A percentile compares a stretch with the other conserved stretches of the same genome.
Evolutionary conservation across 2,888 invertebrate genomes (phyloP).

Genomic region (Zaprionus bogoriensis): DNA sequence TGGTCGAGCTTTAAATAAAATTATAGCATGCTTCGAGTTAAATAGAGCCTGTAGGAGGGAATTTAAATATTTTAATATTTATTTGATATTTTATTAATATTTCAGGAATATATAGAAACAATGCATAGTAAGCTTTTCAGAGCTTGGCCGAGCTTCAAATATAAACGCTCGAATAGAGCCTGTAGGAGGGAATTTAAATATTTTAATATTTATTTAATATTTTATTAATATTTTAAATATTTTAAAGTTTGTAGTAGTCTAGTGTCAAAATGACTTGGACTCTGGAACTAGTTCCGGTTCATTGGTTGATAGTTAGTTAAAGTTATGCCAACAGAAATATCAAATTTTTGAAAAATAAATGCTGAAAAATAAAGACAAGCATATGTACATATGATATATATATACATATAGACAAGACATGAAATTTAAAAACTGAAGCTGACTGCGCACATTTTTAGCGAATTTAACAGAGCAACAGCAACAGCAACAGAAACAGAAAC

Average conservation of each 20-base stretch:
- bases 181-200: too few relatives aligned
- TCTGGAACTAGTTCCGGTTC: not conserved
- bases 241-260: not conserved
- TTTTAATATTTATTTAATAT: too few relatives aligned
- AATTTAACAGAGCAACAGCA: conserved; percentile 76
- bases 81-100: too few relatives aligned
- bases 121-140: not conserved
- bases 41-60: too few relatives aligned
- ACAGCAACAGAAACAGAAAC: too few relatives aligned
- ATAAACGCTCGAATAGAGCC: too few relatives aligned
- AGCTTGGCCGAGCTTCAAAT: not conserved
- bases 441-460: conserved; percentile 66
- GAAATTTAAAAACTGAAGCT: conserved; percentile 44
- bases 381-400: not conserved
- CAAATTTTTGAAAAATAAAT: not conserved
- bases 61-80: too few relatives aligned
- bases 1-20: not conserved
- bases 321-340: too few relatives aligned
- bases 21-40: too few relatives aligned
- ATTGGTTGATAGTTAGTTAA: too few relatives aligned
- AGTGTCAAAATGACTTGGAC: not conserved
- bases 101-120: not conserved
- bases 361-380: not conserved
- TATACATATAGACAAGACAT: not conserved
- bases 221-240: too few relatives aligned